Evolutionary conservation across 2,888 invertebrate genomes (phyloP).

Genomic region (Caenorhabditis sulstoni): DNA sequence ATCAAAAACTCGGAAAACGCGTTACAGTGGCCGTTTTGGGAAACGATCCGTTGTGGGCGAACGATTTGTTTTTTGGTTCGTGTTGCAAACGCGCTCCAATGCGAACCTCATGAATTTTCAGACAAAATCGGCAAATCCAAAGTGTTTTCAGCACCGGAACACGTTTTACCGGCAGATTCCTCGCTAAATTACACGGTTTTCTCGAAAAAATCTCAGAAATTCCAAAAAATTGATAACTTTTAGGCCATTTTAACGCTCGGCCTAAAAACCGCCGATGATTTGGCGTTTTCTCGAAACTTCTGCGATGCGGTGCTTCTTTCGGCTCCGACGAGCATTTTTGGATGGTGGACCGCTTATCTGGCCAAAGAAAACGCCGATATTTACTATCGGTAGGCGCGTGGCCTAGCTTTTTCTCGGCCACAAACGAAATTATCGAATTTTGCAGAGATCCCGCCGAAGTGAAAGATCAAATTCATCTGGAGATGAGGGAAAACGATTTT

Average conservation of each 20-base stretch:
- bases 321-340: constrained; percentile 26
- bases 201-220: neutral
- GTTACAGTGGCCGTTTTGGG: constrained; percentile 33
- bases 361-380: constrained; percentile 21
- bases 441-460: constrained; percentile 3
- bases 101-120: constrained; percentile 9
- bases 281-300: constrained; percentile 42
- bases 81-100: neutral
- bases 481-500: constrained; percentile 10
- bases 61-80: constrained; percentile 31
- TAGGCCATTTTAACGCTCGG: constrained; percentile 36
- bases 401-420: neutral
- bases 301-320: constrained; percentile 30
- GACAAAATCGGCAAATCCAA: constrained; percentile 48
- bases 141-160: constrained; percentile 14
- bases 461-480: neutral
- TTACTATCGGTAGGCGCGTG: constrained; percentile 26
- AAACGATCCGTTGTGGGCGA: constrained; percentile 45
- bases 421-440: neutral
- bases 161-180: neutral
- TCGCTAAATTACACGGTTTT: constrained; percentile 42
- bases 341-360: constrained; percentile 48
- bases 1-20: constrained; percentile 3
- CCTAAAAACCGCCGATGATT: constrained; percentile 16
- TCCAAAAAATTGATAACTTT: neutral